Percentiles rank a stretch among this genome's conserved stretches.
Conservation (phyloP, 2,113 vertebrate species). For the Sciurus niger region DNA sequence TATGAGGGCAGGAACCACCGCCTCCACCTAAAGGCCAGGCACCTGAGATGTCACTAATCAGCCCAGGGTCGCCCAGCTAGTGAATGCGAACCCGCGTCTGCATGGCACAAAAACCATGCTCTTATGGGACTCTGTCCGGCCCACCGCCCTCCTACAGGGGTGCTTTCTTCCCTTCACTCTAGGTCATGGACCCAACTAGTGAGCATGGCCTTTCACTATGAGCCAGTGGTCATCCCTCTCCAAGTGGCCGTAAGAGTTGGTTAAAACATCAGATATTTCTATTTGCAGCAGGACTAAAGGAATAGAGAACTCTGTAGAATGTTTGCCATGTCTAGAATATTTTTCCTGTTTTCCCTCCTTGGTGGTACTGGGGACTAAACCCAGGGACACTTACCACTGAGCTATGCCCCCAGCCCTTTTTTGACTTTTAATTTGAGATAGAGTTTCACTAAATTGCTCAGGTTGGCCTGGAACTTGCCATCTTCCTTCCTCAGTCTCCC, state of each 20-base stretch:
- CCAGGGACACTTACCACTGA: too few relatives aligned
- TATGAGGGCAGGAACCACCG: background rate
- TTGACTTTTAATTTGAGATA: too few relatives aligned
- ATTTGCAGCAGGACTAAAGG: background rate
- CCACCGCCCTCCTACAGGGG: background rate
- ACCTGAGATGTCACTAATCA: background rate
- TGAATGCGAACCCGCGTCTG: background rate
- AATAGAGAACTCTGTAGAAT: background rate
- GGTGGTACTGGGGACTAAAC: too few relatives aligned
- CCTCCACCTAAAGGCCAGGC: slow-evolving; percentile 6
- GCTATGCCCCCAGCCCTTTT: too few relatives aligned
- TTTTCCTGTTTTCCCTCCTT: background rate
- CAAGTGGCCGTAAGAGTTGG: background rate
- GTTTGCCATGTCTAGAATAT: background rate
- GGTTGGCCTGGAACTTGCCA: too few relatives aligned
- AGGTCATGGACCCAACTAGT: background rate
- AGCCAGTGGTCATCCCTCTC: background rate
- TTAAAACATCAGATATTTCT: background rate
- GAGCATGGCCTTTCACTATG: background rate
- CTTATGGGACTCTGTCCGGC: background rate
- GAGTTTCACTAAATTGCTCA: too few relatives aligned
- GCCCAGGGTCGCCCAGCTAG: background rate
- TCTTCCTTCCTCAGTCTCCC: too few relatives aligned
- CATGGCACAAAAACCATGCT: background rate
- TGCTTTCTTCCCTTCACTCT: background rate